Conservation (phyloP, 2,888 invertebrate species). For the Actias luna region DNA sequence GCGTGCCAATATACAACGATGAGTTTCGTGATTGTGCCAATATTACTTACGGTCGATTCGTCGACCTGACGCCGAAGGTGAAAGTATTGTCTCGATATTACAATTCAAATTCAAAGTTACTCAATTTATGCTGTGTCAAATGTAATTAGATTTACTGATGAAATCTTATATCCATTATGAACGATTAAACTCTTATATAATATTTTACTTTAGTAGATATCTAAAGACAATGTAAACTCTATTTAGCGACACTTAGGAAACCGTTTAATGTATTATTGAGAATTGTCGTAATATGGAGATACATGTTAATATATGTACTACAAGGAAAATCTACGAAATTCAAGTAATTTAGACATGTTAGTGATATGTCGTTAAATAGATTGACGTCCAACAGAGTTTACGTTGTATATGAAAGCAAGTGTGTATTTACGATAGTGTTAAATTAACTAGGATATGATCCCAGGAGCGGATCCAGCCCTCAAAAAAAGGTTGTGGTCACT, state of each 20-base stretch:
- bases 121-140: slow-evolving; percentile 51
- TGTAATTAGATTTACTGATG: slow-evolving; percentile 52
- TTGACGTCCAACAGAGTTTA: too few relatives aligned
- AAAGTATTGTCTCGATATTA: slow-evolving; percentile 53
- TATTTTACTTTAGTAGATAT: neutral
- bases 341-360: too few relatives aligned
- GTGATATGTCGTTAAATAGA: too few relatives aligned
- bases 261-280: too few relatives aligned
- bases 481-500: too few relatives aligned
- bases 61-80: slow-evolving; percentile 37
- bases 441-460: too few relatives aligned
- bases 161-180: slow-evolving; percentile 32
- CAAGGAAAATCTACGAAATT: too few relatives aligned
- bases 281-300: too few relatives aligned
- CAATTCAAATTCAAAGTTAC: slow-evolving; percentile 6
- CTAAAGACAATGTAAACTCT: neutral
- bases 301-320: too few relatives aligned
- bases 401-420: too few relatives aligned
- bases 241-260: neutral
- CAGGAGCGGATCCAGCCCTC: too few relatives aligned
- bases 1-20: slow-evolving; percentile 5
- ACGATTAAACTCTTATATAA: slow-evolving; percentile 26
- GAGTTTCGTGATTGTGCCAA: neutral
- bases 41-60: slow-evolving; percentile 6
- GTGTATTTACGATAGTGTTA: too few relatives aligned